These are phyloP conservation scores for Pocillopora damicornis DNA, from an alignment of 64 coral and sea anemone species.

Conservation along the genomic window DNA sequence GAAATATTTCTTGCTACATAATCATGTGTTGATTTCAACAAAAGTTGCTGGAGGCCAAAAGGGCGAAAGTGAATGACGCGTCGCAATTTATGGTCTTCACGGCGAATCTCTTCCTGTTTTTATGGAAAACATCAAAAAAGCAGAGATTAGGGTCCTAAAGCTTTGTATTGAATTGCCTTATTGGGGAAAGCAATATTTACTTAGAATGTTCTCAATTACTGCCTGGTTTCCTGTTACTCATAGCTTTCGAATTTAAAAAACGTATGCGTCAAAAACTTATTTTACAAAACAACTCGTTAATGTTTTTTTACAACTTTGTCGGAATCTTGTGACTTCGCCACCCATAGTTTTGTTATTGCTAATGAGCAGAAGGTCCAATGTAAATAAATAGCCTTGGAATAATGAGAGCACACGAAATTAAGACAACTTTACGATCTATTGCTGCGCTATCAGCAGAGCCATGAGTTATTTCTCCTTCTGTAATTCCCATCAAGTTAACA, in stretches of 20 bases:
- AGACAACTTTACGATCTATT: not conserved
- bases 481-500: not conserved
- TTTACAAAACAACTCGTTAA: not conserved
- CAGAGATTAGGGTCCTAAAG: not conserved
- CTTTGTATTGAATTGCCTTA: constrained; percentile 4
- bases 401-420: not conserved
- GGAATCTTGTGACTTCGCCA: not conserved
- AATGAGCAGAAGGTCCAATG: not conserved
- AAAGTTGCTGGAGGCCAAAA: not conserved
- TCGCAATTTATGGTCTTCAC: not conserved
- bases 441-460: not conserved
- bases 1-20: too few relatives aligned
- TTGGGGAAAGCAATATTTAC: not conserved
- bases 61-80: not conserved
- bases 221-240: not conserved
- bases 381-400: not conserved
- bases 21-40: not conserved
- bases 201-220: not conserved
- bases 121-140: not conserved
- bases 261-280: not conserved
- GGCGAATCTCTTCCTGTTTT: not conserved
- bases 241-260: too few relatives aligned
- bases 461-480: not conserved
- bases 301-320: not conserved
- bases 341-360: not conserved